A percentile compares a stretch with the other conserved stretches of the same genome.
These are phyloP conservation scores for Bombycilla garrulus DNA, from an alignment of 2,113 vertebrate genomes.

Conservation along the genomic window DNA sequence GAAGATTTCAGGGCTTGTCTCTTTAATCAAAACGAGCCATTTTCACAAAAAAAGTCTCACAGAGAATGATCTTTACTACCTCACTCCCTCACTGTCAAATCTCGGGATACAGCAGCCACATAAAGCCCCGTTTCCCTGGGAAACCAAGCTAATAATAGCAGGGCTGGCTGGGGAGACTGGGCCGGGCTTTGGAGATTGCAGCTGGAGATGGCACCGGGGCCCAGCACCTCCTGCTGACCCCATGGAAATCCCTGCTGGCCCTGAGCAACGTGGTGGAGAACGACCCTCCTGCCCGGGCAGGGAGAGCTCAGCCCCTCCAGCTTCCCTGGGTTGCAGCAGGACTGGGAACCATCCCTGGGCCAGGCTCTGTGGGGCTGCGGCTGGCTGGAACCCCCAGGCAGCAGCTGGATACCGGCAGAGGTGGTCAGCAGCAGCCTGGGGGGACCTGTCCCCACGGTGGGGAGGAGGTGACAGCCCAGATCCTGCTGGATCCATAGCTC, in stretches of 20 bases:
- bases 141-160: conserved; percentile 49
- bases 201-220: neutral
- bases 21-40: neutral
- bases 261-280: neutral
- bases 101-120: conserved; percentile 20
- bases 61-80: neutral
- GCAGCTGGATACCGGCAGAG: neutral
- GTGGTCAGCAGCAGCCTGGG: neutral
- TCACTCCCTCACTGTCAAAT: neutral
- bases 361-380: rapidly evolving
- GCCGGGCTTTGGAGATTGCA: neutral
- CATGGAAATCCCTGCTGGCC: neutral
- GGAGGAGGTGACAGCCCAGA: neutral
- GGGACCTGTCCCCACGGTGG: rapidly evolving
- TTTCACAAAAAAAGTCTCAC: neutral
- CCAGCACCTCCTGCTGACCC: too few species aligned
- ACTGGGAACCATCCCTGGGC: neutral
- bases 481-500: neutral
- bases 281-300: neutral
- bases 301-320: neutral
- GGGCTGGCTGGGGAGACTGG: neutral
- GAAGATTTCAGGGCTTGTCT: neutral
- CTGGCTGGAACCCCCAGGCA: neutral
- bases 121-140: conserved; percentile 28
- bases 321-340: neutral